A percentile compares a stretch with the other conserved stretches of the same genome.
These are phyloP conservation scores for Megaceryle maxima DNA, from an alignment of 2,113 vertebrate genomes.

Conservation along the genomic window DNA sequence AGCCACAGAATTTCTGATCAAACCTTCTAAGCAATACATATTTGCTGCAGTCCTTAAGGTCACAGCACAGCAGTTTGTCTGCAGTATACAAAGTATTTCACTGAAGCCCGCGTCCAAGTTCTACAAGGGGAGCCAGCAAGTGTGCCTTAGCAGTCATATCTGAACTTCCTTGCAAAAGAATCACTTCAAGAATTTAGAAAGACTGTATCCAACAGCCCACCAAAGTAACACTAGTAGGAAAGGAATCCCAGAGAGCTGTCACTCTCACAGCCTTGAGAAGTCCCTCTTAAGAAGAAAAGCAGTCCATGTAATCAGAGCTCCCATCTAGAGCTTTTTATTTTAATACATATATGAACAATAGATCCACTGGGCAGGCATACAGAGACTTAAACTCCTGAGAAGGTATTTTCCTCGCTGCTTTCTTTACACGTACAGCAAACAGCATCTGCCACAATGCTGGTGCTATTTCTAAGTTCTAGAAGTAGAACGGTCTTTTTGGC, in stretches of 20 bases:
- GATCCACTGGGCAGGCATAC: neutral
- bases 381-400: neutral
- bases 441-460: neutral
- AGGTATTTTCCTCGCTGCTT: neutral
- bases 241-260: neutral
- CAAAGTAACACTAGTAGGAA: neutral
- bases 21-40: neutral
- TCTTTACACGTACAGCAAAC: neutral
- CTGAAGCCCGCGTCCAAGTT: neutral
- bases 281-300: neutral
- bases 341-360: neutral
- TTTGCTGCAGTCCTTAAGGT: neutral
- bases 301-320: neutral
- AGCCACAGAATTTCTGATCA: neutral
- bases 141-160: neutral
- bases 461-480: neutral
- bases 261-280: neutral
- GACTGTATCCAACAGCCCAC: neutral
- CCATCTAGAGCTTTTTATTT: neutral
- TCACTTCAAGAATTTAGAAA: neutral
- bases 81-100: neutral
- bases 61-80: neutral
- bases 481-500: neutral
- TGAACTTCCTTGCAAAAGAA: neutral
- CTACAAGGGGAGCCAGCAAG: neutral